These are phyloP conservation scores for Lordiphosa collinella DNA, from an alignment of 1,140 invertebrate species.

Conservation along the genomic window DNA sequence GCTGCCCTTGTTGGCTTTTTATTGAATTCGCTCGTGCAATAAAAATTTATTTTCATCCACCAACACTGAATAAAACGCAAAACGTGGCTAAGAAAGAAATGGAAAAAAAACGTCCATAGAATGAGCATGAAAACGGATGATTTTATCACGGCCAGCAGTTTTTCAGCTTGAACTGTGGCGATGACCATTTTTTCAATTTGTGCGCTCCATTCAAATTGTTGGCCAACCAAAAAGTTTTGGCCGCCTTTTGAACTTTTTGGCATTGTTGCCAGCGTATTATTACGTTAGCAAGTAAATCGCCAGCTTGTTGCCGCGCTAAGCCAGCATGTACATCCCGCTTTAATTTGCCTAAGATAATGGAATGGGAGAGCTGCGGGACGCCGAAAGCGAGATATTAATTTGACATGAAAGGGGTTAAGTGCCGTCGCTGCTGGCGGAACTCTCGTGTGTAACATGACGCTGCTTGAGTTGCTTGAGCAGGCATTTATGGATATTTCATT, in stretches of 20 bases:
- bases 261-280: slow-evolving; percentile 45
- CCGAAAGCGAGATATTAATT: slow-evolving; percentile 37
- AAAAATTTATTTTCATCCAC: slow-evolving; percentile 53
- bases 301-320: slow-evolving; percentile 28
- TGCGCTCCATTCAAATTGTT: slow-evolving; percentile 55
- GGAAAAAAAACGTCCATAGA: slow-evolving; percentile 2
- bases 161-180: slow-evolving; percentile 59
- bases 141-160: slow-evolving; percentile 64
- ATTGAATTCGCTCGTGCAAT: slow-evolving; percentile 63
- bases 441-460: slow-evolving; percentile 13
- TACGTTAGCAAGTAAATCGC: slow-evolving; percentile 34
- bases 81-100: slow-evolving; percentile 9
- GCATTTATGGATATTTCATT: slow-evolving; percentile 7
- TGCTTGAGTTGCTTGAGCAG: slow-evolving; percentile 7
- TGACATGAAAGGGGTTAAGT: slow-evolving; percentile 34
- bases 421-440: slow-evolving; percentile 4
- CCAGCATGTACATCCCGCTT: slow-evolving; percentile 27
- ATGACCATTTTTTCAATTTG: slow-evolving; percentile 67
- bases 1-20: slow-evolving; percentile 18
- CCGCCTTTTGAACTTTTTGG: slow-evolving; percentile 55
- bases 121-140: slow-evolving; percentile 51
- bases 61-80: slow-evolving; percentile 14
- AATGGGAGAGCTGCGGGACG: slow-evolving; percentile 20
- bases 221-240: slow-evolving; percentile 33
- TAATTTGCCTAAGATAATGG: slow-evolving; percentile 23